Evolutionary conservation across 2,113 vertebrate genomes (phyloP).

Genomic region (Oenanthe oenanthe): DNA sequence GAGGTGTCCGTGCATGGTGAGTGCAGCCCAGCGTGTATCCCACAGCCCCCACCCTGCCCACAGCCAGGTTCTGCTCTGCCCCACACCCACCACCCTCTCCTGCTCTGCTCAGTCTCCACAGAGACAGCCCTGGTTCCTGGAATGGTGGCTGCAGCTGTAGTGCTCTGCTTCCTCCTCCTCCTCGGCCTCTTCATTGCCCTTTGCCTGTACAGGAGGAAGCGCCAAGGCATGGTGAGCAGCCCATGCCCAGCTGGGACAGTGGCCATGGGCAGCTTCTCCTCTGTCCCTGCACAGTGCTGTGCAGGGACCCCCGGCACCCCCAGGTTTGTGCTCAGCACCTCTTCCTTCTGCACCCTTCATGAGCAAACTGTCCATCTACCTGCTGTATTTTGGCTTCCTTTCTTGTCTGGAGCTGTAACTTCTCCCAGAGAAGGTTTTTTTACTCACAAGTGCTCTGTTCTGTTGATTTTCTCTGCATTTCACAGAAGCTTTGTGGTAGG

Average conservation of each 20-base stretch:
- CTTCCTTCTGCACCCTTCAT: neutral
- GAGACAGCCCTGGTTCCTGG: neutral
- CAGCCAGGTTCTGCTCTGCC: fast-evolving
- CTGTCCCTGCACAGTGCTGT: neutral
- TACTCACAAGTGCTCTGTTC: neutral
- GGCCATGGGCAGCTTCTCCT: fast-evolving
- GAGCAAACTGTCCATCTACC: neutral
- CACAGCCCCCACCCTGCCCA: neutral
- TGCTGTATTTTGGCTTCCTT: neutral
- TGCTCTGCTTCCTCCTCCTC: slow-evolving; percentile 14
- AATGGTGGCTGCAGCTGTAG: neutral
- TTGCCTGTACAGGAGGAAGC: neutral
- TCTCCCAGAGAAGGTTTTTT: neutral
- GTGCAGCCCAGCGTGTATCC: fast-evolving
- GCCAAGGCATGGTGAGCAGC: fast-evolving
- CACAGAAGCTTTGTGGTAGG: fast-evolving
- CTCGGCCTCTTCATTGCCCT: neutral
- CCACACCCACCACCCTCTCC: neutral
- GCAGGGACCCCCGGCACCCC: neutral
- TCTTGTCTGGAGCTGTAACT: neutral
- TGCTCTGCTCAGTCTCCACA: neutral
- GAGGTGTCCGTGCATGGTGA: neutral
- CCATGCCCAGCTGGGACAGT: fast-evolving
- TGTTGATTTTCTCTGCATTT: neutral
- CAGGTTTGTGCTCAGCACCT: slow-evolving; percentile 25